Base-by-base conservation (phyloP, 2,797 vertebrate genomes). In the Gallirallus australis region DNA sequence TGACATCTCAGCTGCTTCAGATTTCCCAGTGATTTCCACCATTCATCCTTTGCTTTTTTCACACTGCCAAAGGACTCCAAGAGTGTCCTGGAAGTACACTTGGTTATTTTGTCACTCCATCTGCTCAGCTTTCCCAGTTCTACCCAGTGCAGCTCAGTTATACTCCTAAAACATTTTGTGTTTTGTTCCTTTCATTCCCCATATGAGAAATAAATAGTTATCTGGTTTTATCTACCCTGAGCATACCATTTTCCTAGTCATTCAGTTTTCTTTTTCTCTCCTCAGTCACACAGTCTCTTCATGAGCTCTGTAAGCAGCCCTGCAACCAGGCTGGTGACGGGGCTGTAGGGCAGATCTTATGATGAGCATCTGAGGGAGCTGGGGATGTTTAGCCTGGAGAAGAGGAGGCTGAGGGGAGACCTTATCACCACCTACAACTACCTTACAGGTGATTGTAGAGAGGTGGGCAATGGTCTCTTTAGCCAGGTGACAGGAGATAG, bases 91-190 rank as follows among this genome's bases (percentile, higher is more conserved):
- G 69, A 93, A 94, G 87, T 90, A 86, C 50, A 14, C 45, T 81
- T 81, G 27, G 0, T 2, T 59, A 90, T 96, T 94, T 93, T 90
- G 71, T 92, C 82, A 81, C 42, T 91, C 87, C 89, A 93, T 96
- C 91, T 96, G 89, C 89, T 96, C 82, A 63, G 56, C 85, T 83
- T 89, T 90, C 77, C 80, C 72, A 69, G 47, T 83, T 94, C 79
- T 89, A 45, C 35, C 42, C 30, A 56, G 35, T 7, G 2, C 20
- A 66, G 77, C 72, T 94, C 80, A 69, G 54, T 84, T 88, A 40
- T 4, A 66, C 21, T 89, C 50, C 89, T 93, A 85, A 87, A 94
- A 50, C 39, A 45, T 79, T 84, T 71, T 75, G 33, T 68, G 48
- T 47, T 84, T 86, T 79, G 35, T 86, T 86, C 60, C n/a, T 89